Conservation (phyloP, 2,113 vertebrate genomes). For the Festucalex cinctus region DNA sequence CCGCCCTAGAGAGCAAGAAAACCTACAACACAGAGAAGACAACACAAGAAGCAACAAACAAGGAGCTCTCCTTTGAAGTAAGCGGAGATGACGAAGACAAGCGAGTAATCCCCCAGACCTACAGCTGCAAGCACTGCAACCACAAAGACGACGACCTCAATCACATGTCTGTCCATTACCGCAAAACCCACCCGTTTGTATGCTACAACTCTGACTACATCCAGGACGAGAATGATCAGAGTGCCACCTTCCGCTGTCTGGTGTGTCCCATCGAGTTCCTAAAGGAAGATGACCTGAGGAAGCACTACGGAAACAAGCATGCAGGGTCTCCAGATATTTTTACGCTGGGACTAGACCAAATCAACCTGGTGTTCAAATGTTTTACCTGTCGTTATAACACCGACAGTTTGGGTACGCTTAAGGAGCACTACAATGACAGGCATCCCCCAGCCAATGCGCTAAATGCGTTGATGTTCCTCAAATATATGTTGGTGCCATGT, state of each 20-base stretch:
- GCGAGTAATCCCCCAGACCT: constrained; percentile 68
- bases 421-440: constrained; percentile 85
- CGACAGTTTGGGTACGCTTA: constrained; percentile 74
- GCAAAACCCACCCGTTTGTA: constrained; percentile 83
- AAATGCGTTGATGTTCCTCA: constrained; percentile 85
- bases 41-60: constrained; percentile 71
- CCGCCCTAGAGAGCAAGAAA: constrained; percentile 70
- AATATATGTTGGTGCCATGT: constrained; percentile 74
- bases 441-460: constrained; percentile 81
- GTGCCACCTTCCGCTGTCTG: constrained; percentile 85
- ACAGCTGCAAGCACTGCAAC: constrained; percentile 88
- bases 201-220: constrained; percentile 82
- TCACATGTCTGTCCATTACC: constrained; percentile 81
- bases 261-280: constrained; percentile 88
- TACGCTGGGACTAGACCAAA: constrained; percentile 69
- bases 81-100: constrained; percentile 80
- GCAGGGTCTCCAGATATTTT: constrained; percentile 83
- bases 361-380: constrained; percentile 82
- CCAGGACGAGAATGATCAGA: constrained; percentile 78
- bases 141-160: constrained; percentile 79
- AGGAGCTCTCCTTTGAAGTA: constrained; percentile 79
- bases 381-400: constrained; percentile 82
- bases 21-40: constrained; percentile 61
- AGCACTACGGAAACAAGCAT: constrained; percentile 82
- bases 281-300: constrained; percentile 78